These are phyloP conservation scores for Spinus pinus DNA, from an alignment of 2,797 vertebrate genomes.

Conservation along the genomic window DNA sequence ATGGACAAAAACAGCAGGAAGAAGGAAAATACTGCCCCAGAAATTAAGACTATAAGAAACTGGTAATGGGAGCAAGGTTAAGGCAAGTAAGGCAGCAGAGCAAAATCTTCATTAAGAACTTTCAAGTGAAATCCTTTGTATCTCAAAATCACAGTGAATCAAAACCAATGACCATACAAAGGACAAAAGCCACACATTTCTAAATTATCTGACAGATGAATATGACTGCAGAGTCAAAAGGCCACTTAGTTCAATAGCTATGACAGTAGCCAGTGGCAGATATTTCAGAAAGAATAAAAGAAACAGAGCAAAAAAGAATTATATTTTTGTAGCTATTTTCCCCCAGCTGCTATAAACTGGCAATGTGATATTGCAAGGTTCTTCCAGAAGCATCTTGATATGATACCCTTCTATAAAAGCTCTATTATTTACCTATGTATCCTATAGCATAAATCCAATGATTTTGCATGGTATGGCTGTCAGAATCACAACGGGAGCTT, in stretches of 20 bases:
- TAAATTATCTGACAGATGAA: background rate
- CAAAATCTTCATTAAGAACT: background rate
- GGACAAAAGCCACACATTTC: background rate
- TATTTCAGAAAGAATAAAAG: conserved; percentile 20
- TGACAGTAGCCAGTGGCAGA: background rate
- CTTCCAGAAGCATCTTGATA: background rate
- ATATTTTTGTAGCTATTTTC: background rate
- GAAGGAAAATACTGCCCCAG: background rate
- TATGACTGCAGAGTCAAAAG: background rate
- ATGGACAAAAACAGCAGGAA: background rate
- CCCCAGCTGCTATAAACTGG: background rate
- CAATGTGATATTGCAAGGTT: background rate
- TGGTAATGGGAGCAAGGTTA: background rate
- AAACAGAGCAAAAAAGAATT: background rate
- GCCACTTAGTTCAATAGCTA: background rate
- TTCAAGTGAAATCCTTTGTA: background rate
- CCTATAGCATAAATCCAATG: background rate
- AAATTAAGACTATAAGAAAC: background rate
- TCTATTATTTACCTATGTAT: background rate
- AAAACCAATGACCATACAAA: background rate
- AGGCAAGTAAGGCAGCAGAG: background rate
- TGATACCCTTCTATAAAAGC: background rate
- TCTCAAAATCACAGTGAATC: background rate
- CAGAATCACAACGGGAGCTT: background rate
- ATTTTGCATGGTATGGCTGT: background rate